Base-by-base conservation (phyloP, 1,140 invertebrate genomes). In the Anastatus disparis region DNA sequence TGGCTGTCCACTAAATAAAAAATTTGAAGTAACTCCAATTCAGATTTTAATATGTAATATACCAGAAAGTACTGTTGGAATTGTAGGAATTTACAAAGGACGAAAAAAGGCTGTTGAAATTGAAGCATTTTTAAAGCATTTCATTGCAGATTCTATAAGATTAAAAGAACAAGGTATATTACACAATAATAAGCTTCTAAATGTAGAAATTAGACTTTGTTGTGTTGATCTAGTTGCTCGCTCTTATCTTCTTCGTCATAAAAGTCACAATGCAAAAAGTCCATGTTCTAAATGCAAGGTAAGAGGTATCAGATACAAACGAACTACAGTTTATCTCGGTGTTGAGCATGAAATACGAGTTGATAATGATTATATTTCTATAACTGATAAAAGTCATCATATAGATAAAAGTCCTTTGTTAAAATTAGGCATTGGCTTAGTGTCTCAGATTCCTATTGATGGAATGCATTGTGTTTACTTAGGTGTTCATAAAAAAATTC, bases 201-300 rank as follows among this genome's bases (percentile, higher is more conserved):
- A 13, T 4, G 24, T 66, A 40, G 20, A 17, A 40, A 44, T 66
- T 1, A 42, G 31, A 38, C 6, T n/a, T 29, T 17, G 31, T n/a
- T 29, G 48, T 40, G n/a, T 26, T 27, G 64, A 66, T 27, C 17
- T 26, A 9, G 48, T 50, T 27, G 64, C 48, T n/a, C 24, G 50
- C 20, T 27, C 64, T 3, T 55, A 40, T 24, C 10, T 48, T 63
- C 26, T 63, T 7, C 15, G 38, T 17, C 73, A 74, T 59, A 2
- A 42, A 4, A 58, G 58, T 10, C 73, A 72, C 24, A 64, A n/a
- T 7, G 59, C 68, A 4, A 1, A 15, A 3, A 12, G 44, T 2
- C 64, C 68, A n/a, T 76, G 73, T 61, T 76, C 74, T 0, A 75
- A 74, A 46, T 75, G 73, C 48, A 72, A 76, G 61, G 42, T 74